These are phyloP conservation scores for Mellivora capensis DNA, from an alignment of 2,113 vertebrate species.

Conservation along the genomic window DNA sequence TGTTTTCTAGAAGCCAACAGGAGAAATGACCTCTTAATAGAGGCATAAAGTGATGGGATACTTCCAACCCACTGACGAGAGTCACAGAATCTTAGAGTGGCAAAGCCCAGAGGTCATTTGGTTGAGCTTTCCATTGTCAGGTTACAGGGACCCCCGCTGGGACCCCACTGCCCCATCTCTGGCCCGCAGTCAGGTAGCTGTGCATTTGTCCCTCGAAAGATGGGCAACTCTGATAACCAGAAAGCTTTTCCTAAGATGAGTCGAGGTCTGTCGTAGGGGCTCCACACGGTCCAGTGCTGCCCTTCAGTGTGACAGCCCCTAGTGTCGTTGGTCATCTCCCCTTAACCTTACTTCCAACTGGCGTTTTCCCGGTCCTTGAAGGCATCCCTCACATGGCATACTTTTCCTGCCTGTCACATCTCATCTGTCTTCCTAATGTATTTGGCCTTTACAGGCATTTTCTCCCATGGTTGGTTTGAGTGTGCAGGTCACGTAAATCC, in stretches of 20 bases:
- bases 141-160: neutral
- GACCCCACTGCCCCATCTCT: neutral
- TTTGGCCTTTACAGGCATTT: neutral
- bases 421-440: neutral
- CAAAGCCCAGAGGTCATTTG: neutral
- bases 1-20: neutral
- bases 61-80: neutral
- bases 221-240: neutral
- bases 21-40: neutral
- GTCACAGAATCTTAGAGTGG: neutral
- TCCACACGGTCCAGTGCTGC: neutral
- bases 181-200: neutral
- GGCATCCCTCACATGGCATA: neutral
- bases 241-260: neutral
- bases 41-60: neutral
- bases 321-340: fast-evolving
- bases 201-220: no score
- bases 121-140: neutral
- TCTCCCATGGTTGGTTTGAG: neutral
- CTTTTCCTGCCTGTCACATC: neutral
- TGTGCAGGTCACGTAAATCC: neutral
- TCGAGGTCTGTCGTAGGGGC: neutral
- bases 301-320: neutral
- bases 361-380: neutral
- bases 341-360: neutral